Evolutionary conservation across 1,140 invertebrate species (phyloP).

Genomic region (Phenacoccus solenopsis): DNA sequence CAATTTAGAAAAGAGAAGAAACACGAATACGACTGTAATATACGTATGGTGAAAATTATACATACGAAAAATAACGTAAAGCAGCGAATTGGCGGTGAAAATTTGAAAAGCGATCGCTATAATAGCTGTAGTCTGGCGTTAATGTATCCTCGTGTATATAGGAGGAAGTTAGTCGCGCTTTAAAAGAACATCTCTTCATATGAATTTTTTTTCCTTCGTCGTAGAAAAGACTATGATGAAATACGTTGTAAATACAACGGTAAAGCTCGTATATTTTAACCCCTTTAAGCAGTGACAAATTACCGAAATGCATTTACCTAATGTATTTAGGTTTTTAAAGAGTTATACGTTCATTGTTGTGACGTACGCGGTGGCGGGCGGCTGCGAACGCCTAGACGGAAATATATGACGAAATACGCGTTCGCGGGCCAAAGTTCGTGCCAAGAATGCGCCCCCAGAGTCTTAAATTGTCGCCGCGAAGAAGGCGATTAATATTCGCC

Average conservation of each 20-base stretch:
- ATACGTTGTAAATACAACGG: not conserved
- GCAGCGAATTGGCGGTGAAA: no score
- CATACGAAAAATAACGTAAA: no score
- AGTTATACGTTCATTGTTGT: conserved; percentile 12
- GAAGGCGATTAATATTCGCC: conserved; percentile 8
- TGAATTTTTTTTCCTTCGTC: no score
- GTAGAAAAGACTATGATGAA: not conserved
- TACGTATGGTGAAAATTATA: no score
- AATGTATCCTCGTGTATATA: no score
- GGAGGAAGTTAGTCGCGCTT: no score
- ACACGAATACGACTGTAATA: no score
- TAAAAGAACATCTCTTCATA: not conserved
- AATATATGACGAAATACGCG: conserved; percentile 5
- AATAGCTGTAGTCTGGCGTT: no score
- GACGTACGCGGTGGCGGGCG: conserved; percentile 1
- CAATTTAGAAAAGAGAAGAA: no score
- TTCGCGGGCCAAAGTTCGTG: conserved; percentile 12
- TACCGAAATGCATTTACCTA: conserved; percentile 15
- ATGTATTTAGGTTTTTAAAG: conserved; percentile 15
- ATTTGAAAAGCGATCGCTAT: no score
- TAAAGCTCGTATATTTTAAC: conserved; percentile 15
- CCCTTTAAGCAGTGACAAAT: conserved; percentile 11
- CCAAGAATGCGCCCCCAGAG: conserved; percentile 15
- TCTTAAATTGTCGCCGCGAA: conserved; percentile 14
- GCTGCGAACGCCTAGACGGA: conserved; percentile 6